Percentiles rank a stretch among this genome's conserved stretches.
phyloP scores from a whole-genome alignment of 2,797 vertebrate genomes.

The Hemitrygon akajei region DNA sequence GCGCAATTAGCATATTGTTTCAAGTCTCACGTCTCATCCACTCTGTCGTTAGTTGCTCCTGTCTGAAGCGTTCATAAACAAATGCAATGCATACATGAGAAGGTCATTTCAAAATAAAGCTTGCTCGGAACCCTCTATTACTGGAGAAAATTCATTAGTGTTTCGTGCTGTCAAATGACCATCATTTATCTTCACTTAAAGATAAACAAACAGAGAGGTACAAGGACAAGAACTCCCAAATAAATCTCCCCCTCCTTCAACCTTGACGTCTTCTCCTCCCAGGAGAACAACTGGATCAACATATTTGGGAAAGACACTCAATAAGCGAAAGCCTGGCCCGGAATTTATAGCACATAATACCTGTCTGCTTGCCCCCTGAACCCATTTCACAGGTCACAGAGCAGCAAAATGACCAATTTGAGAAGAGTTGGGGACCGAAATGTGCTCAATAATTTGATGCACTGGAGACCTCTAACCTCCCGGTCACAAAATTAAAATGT shows the following conservation, averaged over 20 bases:
- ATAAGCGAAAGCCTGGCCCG: slow-evolving; percentile 29
- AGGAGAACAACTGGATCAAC: slow-evolving; percentile 36
- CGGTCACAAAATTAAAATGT: slow-evolving; percentile 35
- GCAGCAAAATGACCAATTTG: slow-evolving; percentile 37
- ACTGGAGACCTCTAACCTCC: slow-evolving; percentile 30
- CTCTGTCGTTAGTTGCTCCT: neutral
- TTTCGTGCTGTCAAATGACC: slow-evolving; percentile 31
- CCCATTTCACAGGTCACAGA: slow-evolving; percentile 35
- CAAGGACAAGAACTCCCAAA: slow-evolving; percentile 32
- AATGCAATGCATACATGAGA: neutral
- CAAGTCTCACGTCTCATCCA: slow-evolving; percentile 1
- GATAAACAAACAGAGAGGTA: slow-evolving; percentile 36
- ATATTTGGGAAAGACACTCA: slow-evolving; percentile 35
- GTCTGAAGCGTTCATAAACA: neutral
- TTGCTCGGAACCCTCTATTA: slow-evolving; percentile 18
- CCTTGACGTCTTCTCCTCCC: slow-evolving; percentile 37
- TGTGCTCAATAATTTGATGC: slow-evolving; percentile 22
- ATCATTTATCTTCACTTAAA: slow-evolving; percentile 38
- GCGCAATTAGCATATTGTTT: slow-evolving; percentile 27
- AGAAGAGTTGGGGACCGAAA: slow-evolving; percentile 33
- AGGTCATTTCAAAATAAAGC: slow-evolving; percentile 16
- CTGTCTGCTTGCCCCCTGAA: slow-evolving; percentile 36
- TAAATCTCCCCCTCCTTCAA: slow-evolving; percentile 35
- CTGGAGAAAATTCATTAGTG: slow-evolving; percentile 34
- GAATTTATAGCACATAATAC: slow-evolving; percentile 38